Evolutionary conservation across 2,113 vertebrate genomes (phyloP).

Genomic region (Nothoprocta perdicaria): DNA sequence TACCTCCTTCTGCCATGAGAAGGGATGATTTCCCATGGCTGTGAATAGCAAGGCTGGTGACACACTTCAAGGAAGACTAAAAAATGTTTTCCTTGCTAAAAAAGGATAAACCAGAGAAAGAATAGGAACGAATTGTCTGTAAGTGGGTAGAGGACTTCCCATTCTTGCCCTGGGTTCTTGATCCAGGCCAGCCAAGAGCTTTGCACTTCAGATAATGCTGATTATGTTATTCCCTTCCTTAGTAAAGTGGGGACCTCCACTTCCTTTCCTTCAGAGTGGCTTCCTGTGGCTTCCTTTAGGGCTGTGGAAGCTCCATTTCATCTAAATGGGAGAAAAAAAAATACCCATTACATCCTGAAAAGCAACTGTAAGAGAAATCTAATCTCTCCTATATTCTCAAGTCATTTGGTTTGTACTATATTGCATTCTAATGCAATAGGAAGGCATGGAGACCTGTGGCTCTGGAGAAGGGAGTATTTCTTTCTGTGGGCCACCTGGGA

Average conservation of each 20-base stretch:
- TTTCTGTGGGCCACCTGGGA: not conserved
- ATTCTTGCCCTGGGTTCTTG: not conserved
- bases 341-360: not conserved
- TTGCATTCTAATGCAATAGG: not conserved
- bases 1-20: accelerated
- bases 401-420: not conserved
- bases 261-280: too few species aligned
- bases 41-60: not conserved
- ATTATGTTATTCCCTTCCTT: not conserved
- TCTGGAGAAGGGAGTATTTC: not conserved
- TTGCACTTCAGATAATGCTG: not conserved
- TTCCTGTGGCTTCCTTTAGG: too few species aligned
- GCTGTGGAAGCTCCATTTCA: not conserved
- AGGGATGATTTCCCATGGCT: not conserved
- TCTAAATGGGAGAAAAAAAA: not conserved
- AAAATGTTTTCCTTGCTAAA: not conserved
- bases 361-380: not conserved
- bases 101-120: not conserved
- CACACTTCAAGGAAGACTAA: not conserved
- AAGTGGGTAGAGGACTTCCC: not conserved
- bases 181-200: not conserved
- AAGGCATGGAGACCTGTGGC: not conserved
- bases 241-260: not conserved
- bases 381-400: not conserved
- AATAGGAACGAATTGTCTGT: not conserved